Evolutionary conservation across 2,113 vertebrate genomes (phyloP).

Genomic region (Chaetura pelagica): DNA sequence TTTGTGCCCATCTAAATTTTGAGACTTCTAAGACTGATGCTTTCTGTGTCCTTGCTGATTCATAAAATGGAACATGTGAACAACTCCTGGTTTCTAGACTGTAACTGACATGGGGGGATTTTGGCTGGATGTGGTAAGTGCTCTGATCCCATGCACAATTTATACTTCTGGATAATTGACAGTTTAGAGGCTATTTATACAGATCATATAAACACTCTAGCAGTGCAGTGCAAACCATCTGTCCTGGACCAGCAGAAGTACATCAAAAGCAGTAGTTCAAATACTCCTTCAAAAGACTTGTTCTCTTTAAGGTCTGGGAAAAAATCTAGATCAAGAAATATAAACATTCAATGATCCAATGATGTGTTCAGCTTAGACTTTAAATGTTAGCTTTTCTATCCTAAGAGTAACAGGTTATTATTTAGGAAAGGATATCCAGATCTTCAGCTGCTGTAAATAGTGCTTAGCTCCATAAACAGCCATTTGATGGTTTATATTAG

Average conservation of each 20-base stretch:
- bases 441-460: background rate
- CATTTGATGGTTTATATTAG: background rate
- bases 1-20: background rate
- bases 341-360: background rate
- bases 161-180: background rate
- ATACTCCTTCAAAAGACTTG: background rate
- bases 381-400: background rate
- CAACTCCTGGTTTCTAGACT: background rate
- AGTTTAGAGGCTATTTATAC: background rate
- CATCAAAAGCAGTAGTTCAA: background rate
- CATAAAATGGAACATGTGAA: background rate
- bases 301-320: background rate
- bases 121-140: background rate
- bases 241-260: background rate
- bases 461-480: background rate
- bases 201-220: background rate
- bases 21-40: background rate
- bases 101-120: accelerated
- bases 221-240: background rate
- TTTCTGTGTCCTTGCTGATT: background rate
- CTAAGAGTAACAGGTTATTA: background rate
- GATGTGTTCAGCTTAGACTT: background rate
- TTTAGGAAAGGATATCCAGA: background rate
- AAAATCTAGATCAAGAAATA: background rate
- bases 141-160: background rate